Conservation (phyloP, 2,113 vertebrate species). For the Rattus norvegicus region DNA sequence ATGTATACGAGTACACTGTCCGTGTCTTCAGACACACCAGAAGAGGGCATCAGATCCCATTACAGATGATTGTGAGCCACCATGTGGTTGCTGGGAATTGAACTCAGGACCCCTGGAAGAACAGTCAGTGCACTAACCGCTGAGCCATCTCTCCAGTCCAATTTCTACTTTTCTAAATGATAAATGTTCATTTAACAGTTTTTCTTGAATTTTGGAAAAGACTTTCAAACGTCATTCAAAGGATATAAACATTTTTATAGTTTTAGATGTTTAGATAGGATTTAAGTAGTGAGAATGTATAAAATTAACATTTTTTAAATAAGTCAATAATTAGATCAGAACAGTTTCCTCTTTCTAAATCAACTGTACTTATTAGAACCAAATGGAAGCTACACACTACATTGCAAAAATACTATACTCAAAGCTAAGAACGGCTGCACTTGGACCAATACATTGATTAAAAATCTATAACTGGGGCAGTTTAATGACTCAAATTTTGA, state of each 20-base stretch:
- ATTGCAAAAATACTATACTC: conserved; percentile 42
- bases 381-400: neutral
- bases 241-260: conserved; percentile 40
- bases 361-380: conserved; percentile 6
- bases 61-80: no score
- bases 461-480: conserved; percentile 3
- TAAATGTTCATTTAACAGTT: neutral
- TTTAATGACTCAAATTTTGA: conserved; percentile 44
- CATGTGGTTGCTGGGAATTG: no score
- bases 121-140: no score
- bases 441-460: conserved; percentile 29
- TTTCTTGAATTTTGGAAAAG: conserved; percentile 27
- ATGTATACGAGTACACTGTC: no score
- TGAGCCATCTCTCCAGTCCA: no score
- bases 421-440: conserved; percentile 38
- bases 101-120: no score
- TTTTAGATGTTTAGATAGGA: neutral
- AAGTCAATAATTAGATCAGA: conserved; percentile 40
- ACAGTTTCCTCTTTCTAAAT: conserved; percentile 50
- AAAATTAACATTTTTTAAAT: conserved; percentile 57
- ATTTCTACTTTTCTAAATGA: conserved; percentile 42
- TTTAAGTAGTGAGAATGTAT: conserved; percentile 39
- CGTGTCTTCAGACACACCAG: no score
- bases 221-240: conserved; percentile 48
- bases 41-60: no score